phyloP scores from a whole-genome alignment of 2,797 vertebrate species.

The Toxotes lorentzi region DNA sequence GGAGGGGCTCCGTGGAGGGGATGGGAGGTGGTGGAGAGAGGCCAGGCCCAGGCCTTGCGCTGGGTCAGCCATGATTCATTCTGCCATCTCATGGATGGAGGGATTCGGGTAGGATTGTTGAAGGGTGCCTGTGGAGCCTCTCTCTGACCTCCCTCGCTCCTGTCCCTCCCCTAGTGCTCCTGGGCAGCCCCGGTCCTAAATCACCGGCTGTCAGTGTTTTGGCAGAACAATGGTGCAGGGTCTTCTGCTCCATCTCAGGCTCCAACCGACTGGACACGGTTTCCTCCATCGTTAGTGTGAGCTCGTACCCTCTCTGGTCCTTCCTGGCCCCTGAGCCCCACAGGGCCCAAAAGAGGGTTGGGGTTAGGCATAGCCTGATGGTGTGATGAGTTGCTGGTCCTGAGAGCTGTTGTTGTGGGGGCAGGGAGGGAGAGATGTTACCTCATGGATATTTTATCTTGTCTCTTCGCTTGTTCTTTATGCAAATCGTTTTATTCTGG shows the following conservation, averaged over 20 bases:
- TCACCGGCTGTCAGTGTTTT: constrained; percentile 87
- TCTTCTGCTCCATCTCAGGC: constrained; percentile 78
- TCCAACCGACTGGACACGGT: constrained; percentile 83
- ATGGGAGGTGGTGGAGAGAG: constrained; percentile 57
- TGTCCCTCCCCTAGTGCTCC: constrained; percentile 83
- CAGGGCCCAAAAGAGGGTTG: constrained; percentile 63
- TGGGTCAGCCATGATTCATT: constrained; percentile 89
- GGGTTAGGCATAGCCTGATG: constrained; percentile 67
- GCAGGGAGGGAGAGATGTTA: constrained; percentile 32
- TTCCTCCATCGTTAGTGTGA: constrained; percentile 84
- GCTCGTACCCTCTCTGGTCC: constrained; percentile 74
- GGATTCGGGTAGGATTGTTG: constrained; percentile 81
- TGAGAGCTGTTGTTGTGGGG: constrained; percentile 51
- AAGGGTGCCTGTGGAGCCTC: constrained; percentile 82
- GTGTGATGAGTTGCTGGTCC: constrained; percentile 57
- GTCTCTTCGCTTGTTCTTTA: constrained; percentile 18
- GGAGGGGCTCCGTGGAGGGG: constrained; percentile 66
- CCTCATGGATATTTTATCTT: constrained; percentile 22
- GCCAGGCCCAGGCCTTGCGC: constrained; percentile 72
- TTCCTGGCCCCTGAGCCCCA: constrained; percentile 75
- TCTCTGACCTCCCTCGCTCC: constrained; percentile 82
- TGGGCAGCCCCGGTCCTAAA: constrained; percentile 86
- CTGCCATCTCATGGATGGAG: constrained; percentile 87
- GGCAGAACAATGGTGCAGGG: constrained; percentile 87
- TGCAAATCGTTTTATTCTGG: constrained; percentile 9